Evolutionary conservation across 1,140 invertebrate genomes (phyloP), one percentile per base, ranked within the genome.

Genomic region (Stenopsyche tienmushanensis): DNA sequence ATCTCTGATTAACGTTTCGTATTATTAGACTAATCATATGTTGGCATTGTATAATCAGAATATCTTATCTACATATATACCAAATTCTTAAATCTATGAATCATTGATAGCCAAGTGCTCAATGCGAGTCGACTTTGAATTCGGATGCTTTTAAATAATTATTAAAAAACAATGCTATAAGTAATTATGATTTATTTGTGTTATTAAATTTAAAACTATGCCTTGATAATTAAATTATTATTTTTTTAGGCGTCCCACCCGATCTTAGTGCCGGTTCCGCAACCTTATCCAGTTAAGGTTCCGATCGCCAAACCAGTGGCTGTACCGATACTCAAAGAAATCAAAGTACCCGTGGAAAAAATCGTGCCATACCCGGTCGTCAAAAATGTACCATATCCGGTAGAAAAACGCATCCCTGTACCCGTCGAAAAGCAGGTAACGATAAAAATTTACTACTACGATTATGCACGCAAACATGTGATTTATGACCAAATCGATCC

Each of bases 271-370:
- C 83, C 82, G 39, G 83, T 87, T 9, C 83, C 86, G 3, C 84
- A 87, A 58, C 85, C 86, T 1, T 88, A 88, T 65, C 86, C 86
- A 7, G 84, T 88, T 18, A 84, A 84, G 53, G 81, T 88, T 25
- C 86, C 87, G 3, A 77, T 87, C 13, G 81, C 85, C 1, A 85
- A 86, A 71, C 85, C 86, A 23, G 83, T 88, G 1, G 80, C 85
- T 2, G 82, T 88, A 53, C 85, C 86, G 1, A 81, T 88, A 13
- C 75, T 88, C 60, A 85, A 82, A 69, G 87, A 87, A 47, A 74
- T 88, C 29, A 84, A 80, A 5, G 79, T 88, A 55, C 83, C 85
- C 2, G 80, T 88, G 29, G 85, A 86, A 75, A 88, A 88, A 77
- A 85, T 82, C 50, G 82, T 88, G 47, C 87, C 86, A 0, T 87